A percentile compares a stretch with the other conserved stretches of the same genome.
phyloP scores from a whole-genome alignment of 2,888 invertebrate species.

The Zonitis immaculata region DNA sequence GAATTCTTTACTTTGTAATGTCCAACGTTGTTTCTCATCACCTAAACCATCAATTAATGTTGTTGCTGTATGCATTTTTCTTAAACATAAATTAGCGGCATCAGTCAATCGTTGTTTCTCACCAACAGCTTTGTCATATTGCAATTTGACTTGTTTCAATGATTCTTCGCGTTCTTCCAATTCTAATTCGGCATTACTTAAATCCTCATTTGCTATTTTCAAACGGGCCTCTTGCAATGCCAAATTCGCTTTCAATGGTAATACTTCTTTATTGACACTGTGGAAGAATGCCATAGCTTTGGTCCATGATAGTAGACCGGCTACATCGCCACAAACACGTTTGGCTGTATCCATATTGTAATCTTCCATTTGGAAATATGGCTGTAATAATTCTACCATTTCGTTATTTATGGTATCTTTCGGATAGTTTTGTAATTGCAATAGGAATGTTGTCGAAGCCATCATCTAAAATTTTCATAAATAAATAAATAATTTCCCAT shows the following conservation, averaged over 20 bases:
- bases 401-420: conserved; percentile 85
- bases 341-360: conserved; percentile 82
- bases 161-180: conserved; percentile 67
- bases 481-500: too few relatives aligned
- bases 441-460: conserved; percentile 75
- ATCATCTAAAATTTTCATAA: too few relatives aligned
- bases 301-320: conserved; percentile 86
- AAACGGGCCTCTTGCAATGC: conserved; percentile 67
- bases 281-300: conserved; percentile 81
- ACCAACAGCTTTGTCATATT: conserved; percentile 70
- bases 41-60: conserved; percentile 81
- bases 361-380: conserved; percentile 67
- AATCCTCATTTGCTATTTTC: conserved; percentile 54
- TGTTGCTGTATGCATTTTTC: conserved; percentile 86
- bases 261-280: conserved; percentile 81
- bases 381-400: conserved; percentile 74
- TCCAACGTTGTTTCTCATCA: conserved; percentile 84
- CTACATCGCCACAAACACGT: conserved; percentile 85
- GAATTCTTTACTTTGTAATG: conserved; percentile 75
- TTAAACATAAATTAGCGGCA: conserved; percentile 76
- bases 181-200: conserved; percentile 54
- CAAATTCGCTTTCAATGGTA: conserved; percentile 78
- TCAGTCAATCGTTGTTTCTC: conserved; percentile 73
- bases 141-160: conserved; percentile 57
- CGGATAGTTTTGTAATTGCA: conserved; percentile 73